These are phyloP conservation scores for Athrips mouffetella DNA, from an alignment of 2,888 invertebrate genomes.

Conservation along the genomic window DNA sequence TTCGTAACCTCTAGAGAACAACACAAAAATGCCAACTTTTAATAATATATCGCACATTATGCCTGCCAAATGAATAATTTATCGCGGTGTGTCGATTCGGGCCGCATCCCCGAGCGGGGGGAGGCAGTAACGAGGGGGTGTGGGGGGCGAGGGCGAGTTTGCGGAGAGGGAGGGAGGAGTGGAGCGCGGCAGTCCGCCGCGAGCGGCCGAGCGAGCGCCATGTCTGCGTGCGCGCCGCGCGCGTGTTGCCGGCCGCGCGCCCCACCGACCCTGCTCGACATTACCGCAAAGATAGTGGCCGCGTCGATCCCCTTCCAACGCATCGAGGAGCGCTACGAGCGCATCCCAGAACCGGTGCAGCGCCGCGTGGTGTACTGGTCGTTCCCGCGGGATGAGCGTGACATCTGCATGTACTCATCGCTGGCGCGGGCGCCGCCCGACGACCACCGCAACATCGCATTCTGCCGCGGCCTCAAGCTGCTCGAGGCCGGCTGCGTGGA, in stretches of 20 bases:
- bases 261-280: constrained; percentile 88
- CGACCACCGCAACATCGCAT: constrained; percentile 89
- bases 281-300: constrained; percentile 90
- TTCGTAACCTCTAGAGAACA: constrained; percentile 47
- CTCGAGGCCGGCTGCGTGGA: constrained; percentile 90
- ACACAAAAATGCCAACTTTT: constrained; percentile 74
- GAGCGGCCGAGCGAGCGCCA: constrained; percentile 76
- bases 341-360: constrained; percentile 93
- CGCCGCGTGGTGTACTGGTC: constrained; percentile 93
- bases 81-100: constrained; percentile 71
- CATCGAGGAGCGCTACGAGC: constrained; percentile 91
- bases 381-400: constrained; percentile 91
- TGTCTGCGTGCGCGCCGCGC: constrained; percentile 75
- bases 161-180: constrained; percentile 35
- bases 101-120: constrained; percentile 60
- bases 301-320: constrained; percentile 91
- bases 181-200: constrained; percentile 65
- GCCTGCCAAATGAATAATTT: constrained; percentile 76
- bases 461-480: constrained; percentile 91
- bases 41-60: constrained; percentile 78
- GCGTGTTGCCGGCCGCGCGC: constrained; percentile 77
- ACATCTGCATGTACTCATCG: constrained; percentile 94
- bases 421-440: constrained; percentile 79
- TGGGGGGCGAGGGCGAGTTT: constrained; percentile 29
- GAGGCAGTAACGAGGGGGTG: constrained; percentile 32